These are phyloP conservation scores for Rhodophaea formosa DNA, from an alignment of 2,888 invertebrate genomes.

Conservation along the genomic window DNA sequence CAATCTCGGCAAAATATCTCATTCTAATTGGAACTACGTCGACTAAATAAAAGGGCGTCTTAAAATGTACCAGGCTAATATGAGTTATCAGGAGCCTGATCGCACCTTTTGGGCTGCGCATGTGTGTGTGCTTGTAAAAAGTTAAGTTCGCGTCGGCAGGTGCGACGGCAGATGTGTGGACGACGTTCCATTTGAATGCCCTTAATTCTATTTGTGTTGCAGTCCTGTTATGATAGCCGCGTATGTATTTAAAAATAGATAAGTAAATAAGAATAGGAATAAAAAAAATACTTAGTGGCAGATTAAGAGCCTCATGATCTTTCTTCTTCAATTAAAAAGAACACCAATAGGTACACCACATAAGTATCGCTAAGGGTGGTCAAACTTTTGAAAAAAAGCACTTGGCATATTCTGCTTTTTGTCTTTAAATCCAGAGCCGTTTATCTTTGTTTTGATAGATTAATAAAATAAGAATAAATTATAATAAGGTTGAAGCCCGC, in stretches of 20 bases:
- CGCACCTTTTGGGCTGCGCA: constrained; percentile 15
- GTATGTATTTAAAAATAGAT: neutral
- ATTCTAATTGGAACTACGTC: constrained; percentile 20
- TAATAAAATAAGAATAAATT: neutral
- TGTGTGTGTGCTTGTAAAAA: constrained; percentile 23
- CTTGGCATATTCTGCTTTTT: neutral
- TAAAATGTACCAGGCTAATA: constrained; percentile 31
- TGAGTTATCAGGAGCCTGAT: constrained; percentile 22
- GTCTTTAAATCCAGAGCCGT: neutral
- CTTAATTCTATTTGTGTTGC: constrained; percentile 15
- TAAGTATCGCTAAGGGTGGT: too few relatives aligned
- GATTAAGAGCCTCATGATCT: too few relatives aligned
- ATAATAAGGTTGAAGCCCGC: neutral
- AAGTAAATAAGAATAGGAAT: too few relatives aligned
- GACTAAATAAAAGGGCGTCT: constrained; percentile 32
- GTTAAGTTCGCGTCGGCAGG: constrained; percentile 26
- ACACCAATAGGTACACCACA: too few relatives aligned
- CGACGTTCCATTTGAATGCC: constrained; percentile 18
- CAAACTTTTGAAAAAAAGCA: too few relatives aligned
- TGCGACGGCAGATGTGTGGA: constrained; percentile 29
- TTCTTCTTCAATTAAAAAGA: too few relatives aligned
- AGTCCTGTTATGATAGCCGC: constrained; percentile 13
- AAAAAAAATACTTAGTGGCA: too few relatives aligned
- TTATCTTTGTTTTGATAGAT: neutral
- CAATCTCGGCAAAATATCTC: constrained; percentile 3